Percentiles rank a stretch among this genome's conserved stretches.
Conservation (phyloP, 92 coral and sea anemone species). For the Epizoanthus illoricatus region DNA sequence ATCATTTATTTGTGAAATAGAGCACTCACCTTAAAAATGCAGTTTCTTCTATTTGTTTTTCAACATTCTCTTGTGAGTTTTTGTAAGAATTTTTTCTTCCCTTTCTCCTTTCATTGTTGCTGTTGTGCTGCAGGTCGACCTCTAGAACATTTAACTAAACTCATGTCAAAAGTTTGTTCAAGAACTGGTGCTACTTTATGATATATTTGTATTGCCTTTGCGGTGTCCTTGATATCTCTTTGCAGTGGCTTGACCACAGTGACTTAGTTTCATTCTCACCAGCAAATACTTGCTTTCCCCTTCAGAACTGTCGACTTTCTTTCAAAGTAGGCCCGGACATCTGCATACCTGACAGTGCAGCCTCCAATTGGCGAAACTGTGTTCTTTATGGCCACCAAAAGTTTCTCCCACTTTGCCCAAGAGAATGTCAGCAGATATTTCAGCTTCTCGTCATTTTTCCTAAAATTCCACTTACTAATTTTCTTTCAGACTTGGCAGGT, state of each 20-base stretch:
- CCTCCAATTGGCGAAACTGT: constrained; percentile 46
- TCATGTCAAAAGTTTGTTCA: constrained; percentile 18
- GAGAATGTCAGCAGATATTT: constrained; percentile 39
- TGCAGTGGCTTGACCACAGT: too few relatives aligned
- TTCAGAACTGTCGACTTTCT: constrained; percentile 36
- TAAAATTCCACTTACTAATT: constrained; percentile 42
- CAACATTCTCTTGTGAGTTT: constrained; percentile 25
- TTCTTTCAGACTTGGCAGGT: constrained; percentile 34
- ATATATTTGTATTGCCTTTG: neutral
- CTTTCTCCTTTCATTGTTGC: constrained; percentile 26
- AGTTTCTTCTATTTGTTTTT: constrained; percentile 41
- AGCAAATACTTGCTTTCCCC: constrained; percentile 43
- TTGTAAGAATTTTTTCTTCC: constrained; percentile 12
- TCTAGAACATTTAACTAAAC: constrained; percentile 22
- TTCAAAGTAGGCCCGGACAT: constrained; percentile 36
- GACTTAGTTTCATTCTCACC: constrained; percentile 14
- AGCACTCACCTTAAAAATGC: neutral
- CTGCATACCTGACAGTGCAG: constrained; percentile 39
- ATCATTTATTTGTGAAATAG: too few relatives aligned
- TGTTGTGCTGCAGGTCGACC: constrained; percentile 30
- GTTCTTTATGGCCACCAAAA: constrained; percentile 41
- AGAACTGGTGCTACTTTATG: constrained; percentile 29
- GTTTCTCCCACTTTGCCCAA: constrained; percentile 36
- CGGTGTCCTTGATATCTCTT: too few relatives aligned
- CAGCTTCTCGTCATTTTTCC: constrained; percentile 27